These are phyloP conservation scores for Drosophila grimshawi DNA, from an alignment of 1,140 invertebrate genomes.

Conservation along the genomic window DNA sequence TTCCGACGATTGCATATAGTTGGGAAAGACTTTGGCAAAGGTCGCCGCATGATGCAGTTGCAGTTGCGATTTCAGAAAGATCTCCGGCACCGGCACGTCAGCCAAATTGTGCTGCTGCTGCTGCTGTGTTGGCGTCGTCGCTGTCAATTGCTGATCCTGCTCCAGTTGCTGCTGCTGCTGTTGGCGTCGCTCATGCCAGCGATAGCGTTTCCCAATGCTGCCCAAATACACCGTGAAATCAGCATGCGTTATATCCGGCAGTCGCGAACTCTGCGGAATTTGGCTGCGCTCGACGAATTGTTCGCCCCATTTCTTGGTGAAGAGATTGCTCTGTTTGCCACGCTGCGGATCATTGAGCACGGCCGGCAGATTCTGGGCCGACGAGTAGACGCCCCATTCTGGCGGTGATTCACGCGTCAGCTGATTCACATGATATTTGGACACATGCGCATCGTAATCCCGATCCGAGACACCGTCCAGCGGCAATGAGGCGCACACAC, in stretches of 20 bases:
- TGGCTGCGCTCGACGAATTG: conserved; percentile 92
- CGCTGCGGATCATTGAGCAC: conserved; percentile 97
- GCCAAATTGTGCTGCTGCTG: conserved; percentile 81
- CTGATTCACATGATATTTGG: conserved; percentile 90
- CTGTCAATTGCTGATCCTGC: conserved; percentile 26
- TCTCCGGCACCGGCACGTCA: conserved; percentile 93
- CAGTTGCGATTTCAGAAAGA: conserved; percentile 94
- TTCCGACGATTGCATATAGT: conserved; percentile 84
- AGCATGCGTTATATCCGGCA: conserved; percentile 92
- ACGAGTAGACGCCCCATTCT: conserved; percentile 91
- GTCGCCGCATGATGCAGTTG: conserved; percentile 92
- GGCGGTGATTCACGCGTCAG: conserved; percentile 85
- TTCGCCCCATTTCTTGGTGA: conserved; percentile 99
- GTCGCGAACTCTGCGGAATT: conserved; percentile 90
- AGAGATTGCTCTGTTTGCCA: conserved; percentile 96
- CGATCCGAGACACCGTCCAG: conserved; percentile 94
- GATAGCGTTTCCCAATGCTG: conserved; percentile 88
- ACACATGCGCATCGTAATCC: conserved; percentile 94
- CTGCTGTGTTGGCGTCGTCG: conserved; percentile 68
- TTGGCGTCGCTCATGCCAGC: conserved; percentile 85
- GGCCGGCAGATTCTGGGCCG: conserved; percentile 97
- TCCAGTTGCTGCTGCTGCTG: conserved; percentile 52
- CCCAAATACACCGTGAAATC: conserved; percentile 96
- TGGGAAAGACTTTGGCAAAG: conserved; percentile 94
- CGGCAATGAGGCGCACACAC: conserved; percentile 93